Evolutionary conservation across 2,113 vertebrate genomes (phyloP).

Genomic region (Coptodon rendalli): DNA sequence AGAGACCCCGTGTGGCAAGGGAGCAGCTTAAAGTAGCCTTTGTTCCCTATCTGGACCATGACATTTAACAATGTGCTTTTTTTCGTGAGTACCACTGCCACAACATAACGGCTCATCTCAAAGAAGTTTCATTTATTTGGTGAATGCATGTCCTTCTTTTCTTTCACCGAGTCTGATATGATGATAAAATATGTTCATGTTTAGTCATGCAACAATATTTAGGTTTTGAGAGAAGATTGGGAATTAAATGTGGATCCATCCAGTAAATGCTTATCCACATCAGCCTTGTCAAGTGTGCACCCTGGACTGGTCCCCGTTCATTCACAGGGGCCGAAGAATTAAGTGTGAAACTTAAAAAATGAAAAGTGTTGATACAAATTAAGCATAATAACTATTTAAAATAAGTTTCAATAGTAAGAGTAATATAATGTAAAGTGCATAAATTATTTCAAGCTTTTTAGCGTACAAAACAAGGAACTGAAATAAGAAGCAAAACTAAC

Average conservation of each 20-base stretch:
- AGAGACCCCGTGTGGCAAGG: neutral
- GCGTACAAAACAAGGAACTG: neutral
- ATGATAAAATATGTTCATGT: neutral
- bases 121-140: neutral
- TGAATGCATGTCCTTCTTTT: neutral
- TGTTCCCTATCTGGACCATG: neutral
- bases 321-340: neutral
- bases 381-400: neutral
- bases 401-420: neutral
- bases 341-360: neutral
- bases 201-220: neutral
- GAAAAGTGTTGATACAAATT: neutral
- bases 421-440: neutral
- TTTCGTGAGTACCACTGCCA: neutral
- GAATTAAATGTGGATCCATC: neutral
- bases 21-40: neutral
- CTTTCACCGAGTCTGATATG: neutral
- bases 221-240: neutral
- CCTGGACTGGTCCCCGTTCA: neutral
- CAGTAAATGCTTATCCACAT: neutral
- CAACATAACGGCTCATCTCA: neutral
- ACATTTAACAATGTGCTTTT: neutral
- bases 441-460: neutral
- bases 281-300: neutral
- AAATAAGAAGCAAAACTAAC: neutral